Base-by-base conservation (phyloP, 1,140 invertebrate species). In the Mylabris phalerata region DNA sequence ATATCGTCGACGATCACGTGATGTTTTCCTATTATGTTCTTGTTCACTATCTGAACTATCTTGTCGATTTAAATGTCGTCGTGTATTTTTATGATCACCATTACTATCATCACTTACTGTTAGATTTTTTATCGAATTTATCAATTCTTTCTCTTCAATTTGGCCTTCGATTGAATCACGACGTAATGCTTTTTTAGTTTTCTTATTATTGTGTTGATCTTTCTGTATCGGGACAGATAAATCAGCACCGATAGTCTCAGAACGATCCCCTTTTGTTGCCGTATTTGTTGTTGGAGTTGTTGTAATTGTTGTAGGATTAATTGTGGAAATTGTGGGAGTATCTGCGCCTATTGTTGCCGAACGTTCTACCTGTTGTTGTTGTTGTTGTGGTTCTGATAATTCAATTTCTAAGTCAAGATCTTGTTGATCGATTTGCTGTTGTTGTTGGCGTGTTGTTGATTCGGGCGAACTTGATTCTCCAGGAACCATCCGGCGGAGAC, bases 401-500 rank as follows among this genome's bases (percentile, higher is more conserved):
- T 6, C 6, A 40, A 42, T 42, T n/a, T 42, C 11, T 42, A 7
- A 5, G 10, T 67, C 72, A 38, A 32, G 7, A 32, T 32, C 66
- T 64, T 32, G 50, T 69, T 50, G 10, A 5, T 50, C 32, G n/a
- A 19, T 40, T 24, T 40, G 48, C 2, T 32, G 32, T 32, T 6
- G 25, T 42, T 55, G 54, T 44, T 59, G 63, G 19, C 42, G 59
- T n/a, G 59, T 7, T 27, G 38, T 40, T 9, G 44, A 42, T 13
- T 75, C 72, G 9, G 73, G 73, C 1, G 72, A 72, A 57, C 73
- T 74, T 1, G 73, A 73, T 60, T 75, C 72, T 7, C 82, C 82
- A 2, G 80, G 80, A 6, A 84, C 75, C 80, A 84, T 82, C 32
- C 81, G 68, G 25, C 78, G 73, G 6, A 82, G 64, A 3, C 80